Base-by-base conservation (phyloP, 2,888 invertebrate species). In the Lymantria monacha region DNA sequence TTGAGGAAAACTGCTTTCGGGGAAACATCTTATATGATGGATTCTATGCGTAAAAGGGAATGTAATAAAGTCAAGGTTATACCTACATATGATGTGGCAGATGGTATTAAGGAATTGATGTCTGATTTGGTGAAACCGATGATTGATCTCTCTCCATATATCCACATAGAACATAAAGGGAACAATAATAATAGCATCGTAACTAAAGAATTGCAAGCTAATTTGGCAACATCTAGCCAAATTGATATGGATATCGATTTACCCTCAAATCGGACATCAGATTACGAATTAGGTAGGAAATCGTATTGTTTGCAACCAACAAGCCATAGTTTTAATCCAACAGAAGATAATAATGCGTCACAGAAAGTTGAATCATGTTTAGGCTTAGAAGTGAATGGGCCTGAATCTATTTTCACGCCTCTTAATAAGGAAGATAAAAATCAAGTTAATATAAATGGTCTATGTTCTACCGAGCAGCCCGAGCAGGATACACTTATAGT, bases 61-160 rank as follows among this genome's bases (percentile, higher is more conserved):
- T 7, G 41, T 14, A 53, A 30, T 5, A 85, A 83, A 57, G 49
- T 56, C 0, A 81, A 78, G 58, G 88, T 87, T 0, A 90, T 91
- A 33, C 91, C 90, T 0, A 61, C 72, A 0, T 86, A 77, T 49
- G 79, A 83, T 8, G 78, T 85, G 0, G 71, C 83, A 0, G 82
- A 87, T 9, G 79, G 74, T 1, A 64, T 90, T 0, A 90, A 91
- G 48, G 75, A 79, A 1, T 62, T 90, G 0, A 87, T 90, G 87
- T 60, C 68, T 1, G 91, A 91, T 61, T 63, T 90, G 15, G 81
- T 86, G 0, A 89, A 91, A 50, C 91, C 91, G 0, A 72, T 74
- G 44, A 67, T 73, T 0, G 87, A 88, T 30, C 58, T 61, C 0
- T 8, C 76, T 31, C 83, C 84, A 0, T 82, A 76, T 31, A 42